Percentiles rank a stretch among this genome's conserved stretches.
Conservation (phyloP, 1,140 invertebrate species). For the Oryctes rhinoceros region DNA sequence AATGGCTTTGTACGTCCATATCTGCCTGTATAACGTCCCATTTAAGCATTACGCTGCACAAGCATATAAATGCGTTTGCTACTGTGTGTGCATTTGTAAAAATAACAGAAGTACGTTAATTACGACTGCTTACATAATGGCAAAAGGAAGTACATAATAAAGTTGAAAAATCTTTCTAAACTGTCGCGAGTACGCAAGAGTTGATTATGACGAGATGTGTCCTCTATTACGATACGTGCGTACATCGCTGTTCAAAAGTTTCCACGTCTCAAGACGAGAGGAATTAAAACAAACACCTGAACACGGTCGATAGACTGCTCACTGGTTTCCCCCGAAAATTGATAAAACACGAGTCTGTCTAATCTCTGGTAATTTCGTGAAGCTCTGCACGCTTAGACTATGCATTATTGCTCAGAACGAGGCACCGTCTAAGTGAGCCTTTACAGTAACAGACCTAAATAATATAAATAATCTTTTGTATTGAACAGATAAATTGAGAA, state of each 20-base stretch:
- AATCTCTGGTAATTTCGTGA: too few relatives aligned
- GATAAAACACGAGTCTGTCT: too few relatives aligned
- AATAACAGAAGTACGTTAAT: constrained; percentile 19
- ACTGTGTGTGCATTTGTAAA: constrained; percentile 8
- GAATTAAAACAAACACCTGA: too few relatives aligned
- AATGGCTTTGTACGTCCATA: background rate
- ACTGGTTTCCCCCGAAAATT: too few relatives aligned
- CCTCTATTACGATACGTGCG: background rate
- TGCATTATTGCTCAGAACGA: too few relatives aligned
- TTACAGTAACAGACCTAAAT: too few relatives aligned
- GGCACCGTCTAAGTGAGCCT: too few relatives aligned
- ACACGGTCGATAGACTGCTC: too few relatives aligned
- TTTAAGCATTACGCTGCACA: background rate
- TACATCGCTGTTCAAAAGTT: background rate
- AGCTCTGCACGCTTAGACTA: too few relatives aligned
- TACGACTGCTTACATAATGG: constrained; percentile 10
- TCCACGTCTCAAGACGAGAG: too few relatives aligned
- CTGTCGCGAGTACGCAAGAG: background rate
- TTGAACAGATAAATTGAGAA: too few relatives aligned
- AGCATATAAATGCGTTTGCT: background rate
- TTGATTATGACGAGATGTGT: background rate
- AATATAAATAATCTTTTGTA: too few relatives aligned
- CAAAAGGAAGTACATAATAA: constrained; percentile 15
- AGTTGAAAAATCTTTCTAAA: constrained; percentile 19
- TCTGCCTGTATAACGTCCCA: background rate